Base-by-base conservation (phyloP, 2,797 vertebrate genomes). In the Uromys caudimaculatus region DNA sequence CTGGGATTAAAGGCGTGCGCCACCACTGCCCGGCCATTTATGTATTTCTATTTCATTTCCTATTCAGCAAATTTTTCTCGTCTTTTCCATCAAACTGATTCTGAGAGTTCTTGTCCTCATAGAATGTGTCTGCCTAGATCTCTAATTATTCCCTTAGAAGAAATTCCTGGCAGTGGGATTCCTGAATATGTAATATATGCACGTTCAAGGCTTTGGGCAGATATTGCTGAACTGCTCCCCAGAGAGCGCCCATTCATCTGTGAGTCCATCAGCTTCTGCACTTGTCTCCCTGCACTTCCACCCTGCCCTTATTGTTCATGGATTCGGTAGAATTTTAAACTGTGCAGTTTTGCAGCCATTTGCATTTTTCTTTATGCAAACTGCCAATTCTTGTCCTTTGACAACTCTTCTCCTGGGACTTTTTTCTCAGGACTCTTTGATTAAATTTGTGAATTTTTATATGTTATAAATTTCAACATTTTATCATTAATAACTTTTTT, bases 31-130 rank as follows among this genome's bases (percentile, higher is more conserved):
- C n/a, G n/a, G n/a, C n/a, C n/a, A n/a, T n/a, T n/a, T n/a, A n/a
- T n/a, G n/a, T 87, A 54, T 87, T 92, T 83, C 75, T 84, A 62
- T 16, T 95, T 95, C 67, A 82, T n/a, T 60, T 88, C 84, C 92
- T 54, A 90, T 44, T 78, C 10, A 85, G 47, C 17, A 5, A 35
- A 76, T 38, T 85, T 77, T 95, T 82, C 86, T 9, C 24, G 41
- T 29, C 54, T 97, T 94, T 50, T 86, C 38, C 77, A 64, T 87
- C 29, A 71, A 82, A 97, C 93, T 13, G 93, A 41, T 92, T 96
- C n/a, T 79, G 73, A 88, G 19, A 75, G 58, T 50, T 94, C 76
- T 14, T 60, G 21, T 73, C 13, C 14, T 89, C 54, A 75, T 4
- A 47, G 78, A 79, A 90, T 91, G 73, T 69, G 77, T 82, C 67